Percentiles rank a stretch among this genome's conserved stretches.
phyloP scores from a whole-genome alignment of 2,888 invertebrate genomes.

The Eilema sororculum region DNA sequence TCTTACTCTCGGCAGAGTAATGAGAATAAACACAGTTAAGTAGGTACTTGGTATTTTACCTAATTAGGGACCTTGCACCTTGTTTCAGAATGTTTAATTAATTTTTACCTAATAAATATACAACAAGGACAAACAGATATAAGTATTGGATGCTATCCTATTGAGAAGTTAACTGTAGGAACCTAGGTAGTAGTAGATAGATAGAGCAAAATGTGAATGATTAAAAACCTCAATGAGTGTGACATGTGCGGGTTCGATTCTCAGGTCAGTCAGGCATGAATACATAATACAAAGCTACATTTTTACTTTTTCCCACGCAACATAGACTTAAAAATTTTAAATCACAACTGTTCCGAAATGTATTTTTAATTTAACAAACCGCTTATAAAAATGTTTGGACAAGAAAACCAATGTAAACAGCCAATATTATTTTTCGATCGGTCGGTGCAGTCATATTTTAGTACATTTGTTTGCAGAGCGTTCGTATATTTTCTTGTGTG shows the following conservation, averaged over 20 bases:
- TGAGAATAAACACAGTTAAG: not conserved
- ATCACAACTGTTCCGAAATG: constrained; percentile 49
- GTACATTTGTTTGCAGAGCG: constrained; percentile 75
- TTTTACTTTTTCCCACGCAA: constrained; percentile 35
- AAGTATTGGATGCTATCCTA: not conserved
- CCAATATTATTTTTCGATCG: constrained; percentile 61
- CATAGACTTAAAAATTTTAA: constrained; percentile 34
- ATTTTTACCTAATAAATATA: too few species aligned
- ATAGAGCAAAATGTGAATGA: too few species aligned
- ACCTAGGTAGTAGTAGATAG: too few species aligned
- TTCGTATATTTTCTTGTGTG: constrained; percentile 69
- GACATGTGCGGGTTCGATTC: not conserved
- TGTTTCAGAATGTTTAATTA: too few species aligned
- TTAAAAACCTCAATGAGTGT: not conserved
- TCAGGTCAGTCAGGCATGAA: not conserved
- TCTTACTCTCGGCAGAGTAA: not conserved
- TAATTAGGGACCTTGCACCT: not conserved
- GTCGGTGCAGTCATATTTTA: constrained; percentile 56
- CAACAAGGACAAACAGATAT: not conserved
- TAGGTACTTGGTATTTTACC: not conserved
- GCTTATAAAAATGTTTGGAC: constrained; percentile 67
- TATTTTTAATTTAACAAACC: constrained; percentile 63
- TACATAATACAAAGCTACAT: not conserved
- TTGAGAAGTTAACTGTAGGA: not conserved
- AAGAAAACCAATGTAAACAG: constrained; percentile 63